Evolutionary conservation across 2,113 vertebrate genomes (phyloP).

Genomic region (Nothocercus nigrocapillus): DNA sequence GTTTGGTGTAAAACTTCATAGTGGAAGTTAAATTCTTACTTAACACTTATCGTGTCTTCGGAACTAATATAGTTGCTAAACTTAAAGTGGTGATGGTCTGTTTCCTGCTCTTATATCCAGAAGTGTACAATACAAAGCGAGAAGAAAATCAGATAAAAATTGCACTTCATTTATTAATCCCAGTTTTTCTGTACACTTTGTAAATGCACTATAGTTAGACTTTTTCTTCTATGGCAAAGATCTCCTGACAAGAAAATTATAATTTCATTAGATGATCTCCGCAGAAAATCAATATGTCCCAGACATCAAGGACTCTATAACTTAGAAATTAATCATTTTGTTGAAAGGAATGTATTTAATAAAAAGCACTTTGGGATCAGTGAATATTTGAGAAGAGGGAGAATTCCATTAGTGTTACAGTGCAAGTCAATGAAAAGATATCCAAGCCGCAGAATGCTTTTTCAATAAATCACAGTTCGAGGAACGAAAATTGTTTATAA

Average conservation of each 20-base stretch:
- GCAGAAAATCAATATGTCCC: not conserved
- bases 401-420: not conserved
- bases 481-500: not conserved
- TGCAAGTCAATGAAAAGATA: not conserved
- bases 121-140: not conserved
- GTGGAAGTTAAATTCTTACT: not conserved
- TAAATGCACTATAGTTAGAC: not conserved
- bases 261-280: not conserved
- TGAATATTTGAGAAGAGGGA: not conserved
- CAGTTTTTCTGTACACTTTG: not conserved
- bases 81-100: not conserved
- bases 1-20: not conserved
- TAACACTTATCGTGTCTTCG: not conserved
- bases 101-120: not conserved
- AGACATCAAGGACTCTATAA: not conserved
- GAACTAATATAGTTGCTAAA: not conserved
- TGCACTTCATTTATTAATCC: not conserved
- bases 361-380: not conserved
- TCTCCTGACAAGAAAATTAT: not conserved
- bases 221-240: not conserved
- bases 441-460: not conserved
- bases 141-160: not conserved
- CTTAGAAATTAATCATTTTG: not conserved
- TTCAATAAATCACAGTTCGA: not conserved
- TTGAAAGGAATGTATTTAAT: not conserved